Percentiles rank a stretch among this genome's conserved stretches.
Conservation (phyloP, 1,140 invertebrate genomes). For the Vollenhovia emeryi region DNA sequence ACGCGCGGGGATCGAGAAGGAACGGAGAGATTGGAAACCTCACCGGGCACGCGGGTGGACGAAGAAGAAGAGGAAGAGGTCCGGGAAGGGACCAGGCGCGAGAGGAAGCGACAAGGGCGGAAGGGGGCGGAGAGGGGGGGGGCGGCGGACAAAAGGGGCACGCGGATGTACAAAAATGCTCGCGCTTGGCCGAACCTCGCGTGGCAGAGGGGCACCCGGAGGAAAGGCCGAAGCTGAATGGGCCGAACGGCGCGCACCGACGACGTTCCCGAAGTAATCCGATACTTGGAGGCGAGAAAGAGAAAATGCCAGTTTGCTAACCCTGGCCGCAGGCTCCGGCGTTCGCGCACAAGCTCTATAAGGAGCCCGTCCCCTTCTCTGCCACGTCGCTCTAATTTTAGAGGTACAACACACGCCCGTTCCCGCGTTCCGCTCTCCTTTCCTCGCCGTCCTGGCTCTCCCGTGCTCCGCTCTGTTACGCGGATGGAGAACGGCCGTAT, state of each 20-base stretch:
- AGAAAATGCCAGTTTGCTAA: slow-evolving; percentile 79
- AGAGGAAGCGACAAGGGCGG: neutral
- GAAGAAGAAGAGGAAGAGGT: slow-evolving; percentile 8
- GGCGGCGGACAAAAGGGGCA: neutral
- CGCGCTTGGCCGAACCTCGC: slow-evolving; percentile 48
- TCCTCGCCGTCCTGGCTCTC: neutral
- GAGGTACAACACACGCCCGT: slow-evolving; percentile 65
- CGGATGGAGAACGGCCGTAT: neutral
- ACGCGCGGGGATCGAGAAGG: neutral
- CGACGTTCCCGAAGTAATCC: slow-evolving; percentile 76
- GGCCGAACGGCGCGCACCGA: slow-evolving; percentile 61
- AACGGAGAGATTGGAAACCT: slow-evolving; percentile 13
- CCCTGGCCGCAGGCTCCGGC: slow-evolving; percentile 80
- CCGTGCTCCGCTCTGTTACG: neutral
- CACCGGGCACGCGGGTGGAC: neutral
- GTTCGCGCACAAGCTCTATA: slow-evolving; percentile 83
- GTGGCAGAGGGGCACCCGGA: slow-evolving; percentile 58
- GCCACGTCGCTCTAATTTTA: slow-evolving; percentile 82
- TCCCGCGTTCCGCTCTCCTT: slow-evolving; percentile 48
- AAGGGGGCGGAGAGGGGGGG: neutral
- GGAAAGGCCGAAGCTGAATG: slow-evolving; percentile 70
- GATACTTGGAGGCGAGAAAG: slow-evolving; percentile 79
- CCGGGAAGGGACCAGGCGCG: neutral
- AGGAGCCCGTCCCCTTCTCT: slow-evolving; percentile 83
- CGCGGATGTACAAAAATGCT: slow-evolving; percentile 57